phyloP scores from a whole-genome alignment of 2,797 vertebrate genomes.

The Chanos chanos region DNA sequence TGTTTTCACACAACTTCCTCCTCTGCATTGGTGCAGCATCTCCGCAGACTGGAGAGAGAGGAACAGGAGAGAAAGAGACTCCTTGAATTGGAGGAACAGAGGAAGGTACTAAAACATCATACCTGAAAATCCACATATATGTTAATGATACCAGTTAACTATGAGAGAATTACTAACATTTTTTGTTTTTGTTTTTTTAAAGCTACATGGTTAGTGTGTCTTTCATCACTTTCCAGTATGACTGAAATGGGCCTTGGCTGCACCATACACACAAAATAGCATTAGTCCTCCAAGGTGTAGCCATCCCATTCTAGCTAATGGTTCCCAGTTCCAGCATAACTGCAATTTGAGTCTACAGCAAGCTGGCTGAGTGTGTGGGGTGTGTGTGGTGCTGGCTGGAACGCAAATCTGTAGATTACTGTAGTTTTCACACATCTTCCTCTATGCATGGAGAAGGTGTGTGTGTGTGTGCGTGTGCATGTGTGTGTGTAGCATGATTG shows the following conservation, averaged over 20 bases:
- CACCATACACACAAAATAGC: not conserved
- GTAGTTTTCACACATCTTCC: constrained; percentile 14
- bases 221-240: too few relatives aligned
- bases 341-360: not conserved
- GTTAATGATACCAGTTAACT: not conserved
- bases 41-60: constrained; percentile 50
- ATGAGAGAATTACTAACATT: too few relatives aligned
- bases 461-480: not conserved
- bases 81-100: constrained; percentile 56
- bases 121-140: constrained; percentile 19
- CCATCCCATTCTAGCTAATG: too few relatives aligned
- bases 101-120: constrained; percentile 57
- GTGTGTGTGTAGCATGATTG: constrained; percentile 28
- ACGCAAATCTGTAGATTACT: constrained; percentile 12
- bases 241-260: too few relatives aligned
- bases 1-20: not conserved
- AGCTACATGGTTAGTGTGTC: too few relatives aligned
- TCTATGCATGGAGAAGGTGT: not conserved
- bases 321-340: too few relatives aligned
- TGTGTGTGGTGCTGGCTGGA: not conserved
- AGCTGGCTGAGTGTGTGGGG: not conserved
- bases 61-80: constrained; percentile 57
- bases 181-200: too few relatives aligned
- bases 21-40: constrained; percentile 45
- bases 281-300: too few relatives aligned